phyloP scores from a whole-genome alignment of 1,140 invertebrate species.

The Glomeris maerens region DNA sequence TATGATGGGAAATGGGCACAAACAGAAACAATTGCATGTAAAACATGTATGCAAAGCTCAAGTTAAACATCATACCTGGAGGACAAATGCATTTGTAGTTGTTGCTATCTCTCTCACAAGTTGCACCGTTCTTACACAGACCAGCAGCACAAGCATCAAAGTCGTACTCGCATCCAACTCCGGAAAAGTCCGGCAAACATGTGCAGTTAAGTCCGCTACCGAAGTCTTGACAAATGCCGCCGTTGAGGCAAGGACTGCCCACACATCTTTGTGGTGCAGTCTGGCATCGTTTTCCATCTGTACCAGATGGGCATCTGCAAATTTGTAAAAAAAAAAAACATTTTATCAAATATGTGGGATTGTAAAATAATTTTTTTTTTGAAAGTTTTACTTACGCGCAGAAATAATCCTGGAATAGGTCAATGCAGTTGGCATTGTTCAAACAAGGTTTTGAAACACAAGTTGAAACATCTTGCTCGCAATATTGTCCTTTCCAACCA shows the following conservation, averaged over 20 bases:
- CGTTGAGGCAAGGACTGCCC: slow-evolving; percentile 90
- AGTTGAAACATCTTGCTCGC: slow-evolving; percentile 72
- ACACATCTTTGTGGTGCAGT: slow-evolving; percentile 89
- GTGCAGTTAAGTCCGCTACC: slow-evolving; percentile 88
- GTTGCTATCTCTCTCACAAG: slow-evolving; percentile 66
- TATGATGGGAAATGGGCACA: too few relatives aligned
- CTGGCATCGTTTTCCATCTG: slow-evolving; percentile 87
- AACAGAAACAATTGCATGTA: too few relatives aligned
- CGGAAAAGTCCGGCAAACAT: slow-evolving; percentile 67
- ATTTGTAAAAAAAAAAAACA: slow-evolving; percentile 9
- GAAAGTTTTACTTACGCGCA: slow-evolving; percentile 57
- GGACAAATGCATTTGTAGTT: slow-evolving; percentile 76
- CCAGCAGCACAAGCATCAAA: slow-evolving; percentile 77
- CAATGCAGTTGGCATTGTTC: slow-evolving; percentile 82
- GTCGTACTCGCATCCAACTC: slow-evolving; percentile 84
- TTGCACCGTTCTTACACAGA: slow-evolving; percentile 82
- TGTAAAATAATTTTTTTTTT: neutral
- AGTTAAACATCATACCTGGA: slow-evolving; percentile 62
- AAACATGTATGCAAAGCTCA: too few relatives aligned
- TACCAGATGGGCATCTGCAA: slow-evolving; percentile 70
- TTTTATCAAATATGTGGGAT: neutral
- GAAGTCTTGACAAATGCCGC: slow-evolving; percentile 83
- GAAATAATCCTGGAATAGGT: slow-evolving; percentile 89
- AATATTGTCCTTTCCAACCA: slow-evolving; percentile 75
- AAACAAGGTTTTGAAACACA: slow-evolving; percentile 74